Conservation (phyloP, 2,888 invertebrate species). For the Maniola hyperantus region DNA sequence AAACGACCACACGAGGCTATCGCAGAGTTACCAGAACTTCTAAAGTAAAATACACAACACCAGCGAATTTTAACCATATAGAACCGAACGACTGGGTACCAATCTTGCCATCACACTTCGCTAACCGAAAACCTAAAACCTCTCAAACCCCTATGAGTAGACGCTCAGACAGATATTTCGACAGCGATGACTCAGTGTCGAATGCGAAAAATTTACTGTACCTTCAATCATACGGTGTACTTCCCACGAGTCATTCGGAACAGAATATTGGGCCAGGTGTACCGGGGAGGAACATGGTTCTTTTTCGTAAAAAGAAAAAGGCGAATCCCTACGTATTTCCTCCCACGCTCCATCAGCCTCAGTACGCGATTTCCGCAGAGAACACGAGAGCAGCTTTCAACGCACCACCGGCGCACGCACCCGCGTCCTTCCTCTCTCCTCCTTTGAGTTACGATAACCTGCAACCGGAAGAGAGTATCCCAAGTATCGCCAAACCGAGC, state of each 20-base stretch:
- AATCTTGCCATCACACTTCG: conserved; percentile 68
- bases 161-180: conserved; percentile 52
- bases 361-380: conserved; percentile 37
- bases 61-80: conserved; percentile 49
- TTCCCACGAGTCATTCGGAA: conserved; percentile 54
- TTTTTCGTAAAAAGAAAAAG: conserved; percentile 59
- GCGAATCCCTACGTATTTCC: conserved; percentile 46
- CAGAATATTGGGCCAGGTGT: conserved; percentile 44
- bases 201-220: conserved; percentile 55
- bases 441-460: conserved; percentile 54
- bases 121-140: conserved; percentile 48
- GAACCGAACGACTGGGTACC: conserved; percentile 75
- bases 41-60: conserved; percentile 56
- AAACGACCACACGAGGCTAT: conserved; percentile 58
- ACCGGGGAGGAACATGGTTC: conserved; percentile 59
- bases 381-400: conserved; percentile 24
- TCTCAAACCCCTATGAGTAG: conserved; percentile 51
- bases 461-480: conserved; percentile 57
- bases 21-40: conserved; percentile 67
- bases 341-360: conserved; percentile 33
- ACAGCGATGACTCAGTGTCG: conserved; percentile 37
- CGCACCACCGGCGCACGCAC: conserved; percentile 26
- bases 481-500: conserved; percentile 45
- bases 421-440: conserved; percentile 28
- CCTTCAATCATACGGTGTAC: conserved; percentile 65